Conservation (phyloP, 2,797 vertebrate species). For the Lemur catta region DNA sequence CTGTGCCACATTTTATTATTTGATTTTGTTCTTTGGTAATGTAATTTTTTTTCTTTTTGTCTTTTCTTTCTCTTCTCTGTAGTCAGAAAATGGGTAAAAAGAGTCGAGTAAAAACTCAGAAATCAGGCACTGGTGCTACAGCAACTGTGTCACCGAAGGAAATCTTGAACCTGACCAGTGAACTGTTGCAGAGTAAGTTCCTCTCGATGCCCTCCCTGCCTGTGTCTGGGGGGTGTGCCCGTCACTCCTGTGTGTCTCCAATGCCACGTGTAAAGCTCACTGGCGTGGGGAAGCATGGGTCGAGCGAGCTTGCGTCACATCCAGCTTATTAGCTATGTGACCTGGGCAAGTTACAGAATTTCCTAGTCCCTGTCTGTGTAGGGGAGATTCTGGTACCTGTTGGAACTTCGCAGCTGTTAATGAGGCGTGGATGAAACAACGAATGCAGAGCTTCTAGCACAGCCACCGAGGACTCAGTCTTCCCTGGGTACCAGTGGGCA, state of each 20-base stretch:
- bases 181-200: conserved; percentile 95
- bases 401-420: rapidly evolving
- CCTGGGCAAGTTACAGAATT: not conserved
- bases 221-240: rapidly evolving
- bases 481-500: not conserved
- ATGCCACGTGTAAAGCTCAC: no score
- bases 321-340: not conserved
- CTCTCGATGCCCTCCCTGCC: not conserved
- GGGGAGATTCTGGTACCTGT: not conserved
- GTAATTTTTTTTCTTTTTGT: conserved; percentile 42
- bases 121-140: conserved; percentile 92
- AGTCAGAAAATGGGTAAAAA: conserved; percentile 97
- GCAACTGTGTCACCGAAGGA: conserved; percentile 93
- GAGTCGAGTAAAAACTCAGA: conserved; percentile 98
- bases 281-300: rapidly evolving
- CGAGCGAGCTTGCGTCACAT: no score
- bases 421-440: rapidly evolving
- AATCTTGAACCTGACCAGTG: conserved; percentile 94
- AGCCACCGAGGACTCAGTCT: not conserved
- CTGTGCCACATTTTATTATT: not conserved
- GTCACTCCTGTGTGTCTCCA: not conserved
- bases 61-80: conserved; percentile 55
- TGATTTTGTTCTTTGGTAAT: conserved; percentile 48
- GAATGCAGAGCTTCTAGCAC: not conserved
- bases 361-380: not conserved